Percentiles rank a stretch among this genome's conserved stretches.
phyloP scores from a whole-genome alignment of 2,888 invertebrate species.

The Dryocosmus kuriphilus region DNA sequence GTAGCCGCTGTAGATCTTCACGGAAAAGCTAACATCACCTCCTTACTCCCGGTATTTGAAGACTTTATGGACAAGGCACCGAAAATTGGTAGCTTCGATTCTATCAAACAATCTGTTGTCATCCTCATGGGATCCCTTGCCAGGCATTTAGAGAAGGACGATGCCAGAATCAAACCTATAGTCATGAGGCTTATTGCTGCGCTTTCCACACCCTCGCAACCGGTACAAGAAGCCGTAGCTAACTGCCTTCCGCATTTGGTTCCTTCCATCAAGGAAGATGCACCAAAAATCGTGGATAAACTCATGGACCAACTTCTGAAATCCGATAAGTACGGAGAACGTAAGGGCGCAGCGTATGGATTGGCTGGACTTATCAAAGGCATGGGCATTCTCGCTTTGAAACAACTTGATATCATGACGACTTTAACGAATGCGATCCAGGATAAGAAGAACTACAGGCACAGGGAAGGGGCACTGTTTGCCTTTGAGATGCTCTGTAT shows the following conservation, averaged over 20 bases:
- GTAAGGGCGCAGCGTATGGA: slow-evolving; percentile 97
- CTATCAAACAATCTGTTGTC: slow-evolving; percentile 96
- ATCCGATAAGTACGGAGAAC: slow-evolving; percentile 94
- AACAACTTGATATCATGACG: slow-evolving; percentile 97
- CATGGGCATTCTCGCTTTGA: slow-evolving; percentile 95
- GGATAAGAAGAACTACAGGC: slow-evolving; percentile 97
- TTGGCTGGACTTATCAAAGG: slow-evolving; percentile 98
- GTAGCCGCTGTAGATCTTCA: slow-evolving; percentile 93
- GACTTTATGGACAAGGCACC: slow-evolving; percentile 95
- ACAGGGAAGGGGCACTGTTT: slow-evolving; percentile 96
- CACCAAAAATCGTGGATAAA: slow-evolving; percentile 91
- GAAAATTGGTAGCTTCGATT: slow-evolving; percentile 92
- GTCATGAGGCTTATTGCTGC: slow-evolving; percentile 93
- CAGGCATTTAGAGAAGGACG: slow-evolving; percentile 94
- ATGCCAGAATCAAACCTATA: slow-evolving; percentile 95
- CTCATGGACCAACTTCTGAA: slow-evolving; percentile 92
- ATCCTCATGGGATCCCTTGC: slow-evolving; percentile 98
- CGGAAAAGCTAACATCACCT: slow-evolving; percentile 86
- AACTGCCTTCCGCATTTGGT: slow-evolving; percentile 97
- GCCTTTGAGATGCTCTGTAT: slow-evolving; percentile 98
- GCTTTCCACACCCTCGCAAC: slow-evolving; percentile 97
- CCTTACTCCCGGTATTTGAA: slow-evolving; percentile 94
- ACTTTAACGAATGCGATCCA: slow-evolving; percentile 95
- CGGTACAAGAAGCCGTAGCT: slow-evolving; percentile 98
- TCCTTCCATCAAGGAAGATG: slow-evolving; percentile 94